Base-by-base conservation (phyloP, 1,140 invertebrate species). In the Philopotamus ludificatus region DNA sequence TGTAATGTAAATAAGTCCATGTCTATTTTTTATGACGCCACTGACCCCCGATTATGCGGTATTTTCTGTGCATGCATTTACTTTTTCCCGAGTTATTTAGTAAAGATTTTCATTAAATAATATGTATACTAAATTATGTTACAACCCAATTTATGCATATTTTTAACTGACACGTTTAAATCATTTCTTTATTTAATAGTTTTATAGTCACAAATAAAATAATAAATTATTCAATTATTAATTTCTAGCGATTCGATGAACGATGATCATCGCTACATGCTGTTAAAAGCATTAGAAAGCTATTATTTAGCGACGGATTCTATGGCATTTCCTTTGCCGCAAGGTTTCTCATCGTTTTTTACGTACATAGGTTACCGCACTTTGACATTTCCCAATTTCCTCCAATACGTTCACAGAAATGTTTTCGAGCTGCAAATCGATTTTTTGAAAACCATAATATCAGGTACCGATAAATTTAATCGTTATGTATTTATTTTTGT, bases 361-460 rank as follows among this genome's bases (percentile, higher is more conserved):
- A 89, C 91, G 8, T 93, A 91, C 74, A 81, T 94, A 42, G 91
- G 90, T 1, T 92, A 92, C 74, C 81, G 87, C 66, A 86, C 89
- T 1, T 73, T 93, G 55, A 82, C 84, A 47, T 91, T 88, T 75
- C 80, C 86, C 45, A 87, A 87, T 71, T 93, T 93, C 74, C 71
- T 91, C 34, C 90, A 92, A 74, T 91, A 92, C 73, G 86, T 92
- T 34, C 86, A 89, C 68, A 81, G 89, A 58, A 88, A 89, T 71
- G 90, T 92, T 50, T 89, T 93, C 68, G 90, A 93, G 72, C 75
- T 94, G 54, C 91, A 93, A 81, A 88, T 93, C 21, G 91, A 94
- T 73, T 90, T 93, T 1, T 87, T 92, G 74, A 93, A 93, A 81
- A 83, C 85, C 49, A 91, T 93, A 66, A 86, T 93, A 73, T 84